Percentiles rank a stretch among this genome's conserved stretches.
phyloP scores from a whole-genome alignment of 2,888 invertebrate species.

The Lysandra bellargus region DNA sequence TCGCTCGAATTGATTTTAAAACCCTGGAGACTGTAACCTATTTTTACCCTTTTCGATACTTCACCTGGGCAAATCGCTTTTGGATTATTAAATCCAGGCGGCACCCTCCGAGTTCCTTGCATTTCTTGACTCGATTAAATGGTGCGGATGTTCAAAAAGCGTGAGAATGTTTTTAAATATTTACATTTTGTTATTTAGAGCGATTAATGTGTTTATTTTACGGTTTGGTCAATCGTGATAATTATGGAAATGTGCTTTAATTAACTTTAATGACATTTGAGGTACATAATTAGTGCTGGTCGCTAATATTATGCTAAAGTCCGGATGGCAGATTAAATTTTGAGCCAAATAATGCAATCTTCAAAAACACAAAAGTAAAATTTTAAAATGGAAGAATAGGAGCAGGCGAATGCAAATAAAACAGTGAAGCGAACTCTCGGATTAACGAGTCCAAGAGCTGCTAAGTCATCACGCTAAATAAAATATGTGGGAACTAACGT shows the following conservation, averaged over 20 bases:
- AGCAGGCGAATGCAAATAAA: conserved; percentile 48
- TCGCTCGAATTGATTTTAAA: conserved; percentile 40
- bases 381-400: conserved; percentile 54
- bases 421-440: conserved; percentile 43
- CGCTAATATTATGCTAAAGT: not conserved
- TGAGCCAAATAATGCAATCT: not conserved
- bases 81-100: conserved; percentile 5
- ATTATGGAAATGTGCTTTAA: not conserved
- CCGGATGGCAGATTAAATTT: not conserved
- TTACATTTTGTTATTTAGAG: conserved; percentile 3
- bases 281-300: not conserved
- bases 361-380: conserved; percentile 22
- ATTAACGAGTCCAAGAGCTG: conserved; percentile 45
- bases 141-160: conserved; percentile 19
- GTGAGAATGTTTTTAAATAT: conserved; percentile 16
- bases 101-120: not conserved
- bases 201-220: not conserved
- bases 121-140: not conserved
- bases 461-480: conserved; percentile 49
- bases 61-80: conserved; percentile 9
- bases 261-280: not conserved
- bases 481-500: conserved; percentile 44
- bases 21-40: conserved; percentile 33
- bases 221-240: not conserved
- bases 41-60: conserved; percentile 29